Evolutionary conservation across 1,140 invertebrate genomes (phyloP), one percentile per base, ranked within the genome.

Genomic region (Latrodectus geometricus): DNA sequence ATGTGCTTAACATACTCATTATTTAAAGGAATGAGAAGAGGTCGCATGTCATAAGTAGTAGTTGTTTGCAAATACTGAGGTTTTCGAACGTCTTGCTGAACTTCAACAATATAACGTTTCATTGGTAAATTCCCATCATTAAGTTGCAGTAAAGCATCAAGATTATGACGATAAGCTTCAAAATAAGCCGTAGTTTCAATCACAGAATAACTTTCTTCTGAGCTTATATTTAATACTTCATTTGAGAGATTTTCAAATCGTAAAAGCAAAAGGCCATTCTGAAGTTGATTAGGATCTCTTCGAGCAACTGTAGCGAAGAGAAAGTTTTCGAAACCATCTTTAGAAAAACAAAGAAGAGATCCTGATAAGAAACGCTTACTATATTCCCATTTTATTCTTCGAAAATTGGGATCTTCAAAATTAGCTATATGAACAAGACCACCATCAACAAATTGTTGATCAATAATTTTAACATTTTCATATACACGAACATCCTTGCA

Each of bases 281-380:
- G 80, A 15, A 91, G 75, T 69, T 90, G 88, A 66, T 92, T 89
- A 0, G 88, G 56, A 68, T 95, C 92, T 69, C 94, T 91, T 50
- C 94, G 92, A 4, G 91, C 89, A 23, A 96, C 94, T 0, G 93
- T 94, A n/a, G 93, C 95, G 88, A 95, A 93, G 61, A 94, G 90
- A 56, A 95, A 91, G 49, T 92, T 93, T 54, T 92, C 90, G 90
- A 96, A 96, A 72, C 94, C 92, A 89, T 95, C 93, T 11, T 88
- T 91, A 0, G 94, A 94, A 49, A 97, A 92, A 86, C 94, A 93
- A 0, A 96, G 88, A n/a, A 96, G 90, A 0, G 95, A 94, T 0
- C 95, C 95, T 90, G 91, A 94, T 89, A 96, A 92, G 48, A 96
- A 93, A 77, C 94, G 91, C 81, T 86, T 65, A 91, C 79, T 76